Evolutionary conservation across 1,140 invertebrate species (phyloP), one percentile per base, ranked within the genome.

Genomic region (Brachionus rubens): DNA sequence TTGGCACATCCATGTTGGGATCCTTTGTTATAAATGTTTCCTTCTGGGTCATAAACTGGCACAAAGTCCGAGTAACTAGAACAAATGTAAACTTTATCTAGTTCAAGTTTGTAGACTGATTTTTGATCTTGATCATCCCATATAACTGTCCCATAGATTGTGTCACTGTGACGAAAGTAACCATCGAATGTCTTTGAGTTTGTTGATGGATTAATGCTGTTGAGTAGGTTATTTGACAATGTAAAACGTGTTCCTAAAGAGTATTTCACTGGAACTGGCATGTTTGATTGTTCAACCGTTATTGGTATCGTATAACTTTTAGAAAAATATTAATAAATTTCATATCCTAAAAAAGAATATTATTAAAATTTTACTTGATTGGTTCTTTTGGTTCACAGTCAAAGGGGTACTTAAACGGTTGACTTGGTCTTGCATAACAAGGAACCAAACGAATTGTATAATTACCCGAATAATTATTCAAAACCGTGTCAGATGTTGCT

Each of bases 1-100:
- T 86, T 80, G 52, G 87, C 78, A 79, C 86, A 87, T 6, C 86
- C 86, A 81, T 82, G 86, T 79, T 86, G 85, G 36, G 82, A 81
- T 19, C 85, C 86, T 59, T 86, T 81, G 19, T 82, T 79, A 77
- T 85, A 86, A 10, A 82, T 78, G 47, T 83, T 80, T 26, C 86
- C 86, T 21, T 80, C 80, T 36, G 86, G 86, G 77, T 87, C 86
- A 80, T 84, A 87, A 3, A 81, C 83, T 48, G 86, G 86, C 47
- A 85, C 78, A 78, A 83, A 85, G 16, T 85, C 85, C 78, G 86
- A 81, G 75, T 79, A 80, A 41, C 83, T 85, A 77, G 85, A 81
- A 79, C 86, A 87, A 0, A 87, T 68, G 75, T 83, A 87, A 9
- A 87, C 81, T 78, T 85, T 84, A 50, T 86, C 81, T 24, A 87